Evolutionary conservation across 2,797 vertebrate genomes (phyloP), one percentile per base, ranked within the genome.

Genomic region (Paratrypauchen microcephalus): DNA sequence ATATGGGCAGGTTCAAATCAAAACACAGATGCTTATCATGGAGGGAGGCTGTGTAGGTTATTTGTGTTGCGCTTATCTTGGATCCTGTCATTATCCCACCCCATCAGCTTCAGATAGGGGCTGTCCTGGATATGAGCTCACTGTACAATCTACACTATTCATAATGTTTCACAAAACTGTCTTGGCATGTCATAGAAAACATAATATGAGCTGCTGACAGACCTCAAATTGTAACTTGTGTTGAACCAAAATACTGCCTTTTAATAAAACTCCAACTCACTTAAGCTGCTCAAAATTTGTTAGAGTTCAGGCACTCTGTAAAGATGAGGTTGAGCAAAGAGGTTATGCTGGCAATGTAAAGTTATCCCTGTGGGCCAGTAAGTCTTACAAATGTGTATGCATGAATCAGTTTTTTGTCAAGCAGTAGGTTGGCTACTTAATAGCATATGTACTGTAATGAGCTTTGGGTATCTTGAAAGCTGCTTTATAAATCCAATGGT

Each of bases 21-120:
- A 83, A 83, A 77, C 75, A 47, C 30, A 75, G 86, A 86, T 88
- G 15, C 13, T 41, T 74, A 86, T 89, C 87, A 85, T 81, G 83
- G 83, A 30, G 82, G 80, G 74, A 69, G 58, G 12, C 66, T 21
- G 45, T 23, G 45, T 2, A 3, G 19, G 32, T 28, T 69, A 18
- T 77, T 79, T 76, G 80, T 84, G 76, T 69, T 68, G 68, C 19
- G 18, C 45, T 71, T 87, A 79, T 83, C 75, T 83, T 1, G 59
- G 69, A 71, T 73, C 64, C 32, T 24, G 63, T 74, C 55, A 50
- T 68, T 74, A 84, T 86, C 80, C 60, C 48, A 36, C n/a, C 52
- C 0, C 5, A 47, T 87, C 47, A 19, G 41, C 56, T 57, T 65
- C 58, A 61, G 80, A 79, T 78, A 28, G 13, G 1, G n/a, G 50